These are phyloP conservation scores for Beaufortia kweichowensis DNA, from an alignment of 2,113 vertebrate species.

Conservation along the genomic window DNA sequence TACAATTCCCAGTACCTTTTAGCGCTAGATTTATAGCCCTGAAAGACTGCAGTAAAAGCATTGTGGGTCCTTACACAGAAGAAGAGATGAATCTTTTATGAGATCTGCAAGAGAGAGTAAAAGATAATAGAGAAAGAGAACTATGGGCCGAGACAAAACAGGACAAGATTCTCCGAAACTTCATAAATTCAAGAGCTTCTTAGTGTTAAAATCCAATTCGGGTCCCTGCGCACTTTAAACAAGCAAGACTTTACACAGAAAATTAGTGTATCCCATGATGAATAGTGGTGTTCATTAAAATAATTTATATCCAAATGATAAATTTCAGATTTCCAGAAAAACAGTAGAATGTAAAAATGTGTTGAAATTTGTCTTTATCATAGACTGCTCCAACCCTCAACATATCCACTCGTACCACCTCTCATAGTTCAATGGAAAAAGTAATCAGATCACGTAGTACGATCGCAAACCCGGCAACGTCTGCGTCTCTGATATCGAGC, in stretches of 20 bases:
- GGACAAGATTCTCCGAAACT: conserved; percentile 1
- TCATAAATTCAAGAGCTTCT: conserved; percentile 1
- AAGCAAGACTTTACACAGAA: neutral
- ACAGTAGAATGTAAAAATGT: too few species aligned
- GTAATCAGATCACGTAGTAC: conserved; percentile 41
- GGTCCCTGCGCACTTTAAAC: neutral
- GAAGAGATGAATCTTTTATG: conserved; percentile 26
- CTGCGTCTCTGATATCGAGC: conserved; percentile 24
- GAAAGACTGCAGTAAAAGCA: conserved; percentile 36
- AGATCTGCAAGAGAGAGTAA: conserved; percentile 6
- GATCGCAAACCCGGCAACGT: conserved; percentile 18
- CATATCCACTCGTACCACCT: neutral
- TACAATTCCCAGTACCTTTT: conserved; percentile 12
- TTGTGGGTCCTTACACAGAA: conserved; percentile 4
- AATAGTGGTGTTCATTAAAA: too few species aligned
- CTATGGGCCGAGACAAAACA: neutral
- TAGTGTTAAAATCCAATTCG: neutral
- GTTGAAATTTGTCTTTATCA: neutral
- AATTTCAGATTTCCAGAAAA: too few species aligned
- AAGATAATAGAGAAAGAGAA: conserved; percentile 14
- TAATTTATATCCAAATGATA: too few species aligned
- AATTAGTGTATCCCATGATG: neutral
- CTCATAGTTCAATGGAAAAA: conserved; percentile 30
- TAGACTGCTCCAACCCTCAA: conserved; percentile 6
- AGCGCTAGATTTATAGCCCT: conserved; percentile 18